Base-by-base conservation (phyloP, 2,797 vertebrate species). In the Rhincodon typus region DNA sequence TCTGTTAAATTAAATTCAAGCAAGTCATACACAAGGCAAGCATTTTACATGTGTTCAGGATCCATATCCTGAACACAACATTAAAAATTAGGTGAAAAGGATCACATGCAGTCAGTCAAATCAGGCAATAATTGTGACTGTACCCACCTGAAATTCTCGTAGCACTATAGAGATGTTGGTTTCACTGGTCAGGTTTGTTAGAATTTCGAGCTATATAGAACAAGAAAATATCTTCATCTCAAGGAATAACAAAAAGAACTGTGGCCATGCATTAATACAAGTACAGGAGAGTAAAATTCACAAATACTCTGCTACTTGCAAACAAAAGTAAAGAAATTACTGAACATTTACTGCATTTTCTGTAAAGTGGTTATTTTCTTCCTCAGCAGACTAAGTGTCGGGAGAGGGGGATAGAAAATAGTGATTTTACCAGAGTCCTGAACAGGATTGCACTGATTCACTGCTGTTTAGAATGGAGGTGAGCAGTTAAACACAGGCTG, bases 181-280 rank as follows among this genome's bases (percentile, higher is more conserved):
- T 97, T 99, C 99, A 95, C 98, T 99, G 96, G 99, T 99, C 96
- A 99, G 97, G 97, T 98, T 99, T 96, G 99, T 99, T 97, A 99
- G 97, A 97, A 99, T 98, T 97, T 99, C 99, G 97, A 99, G 97
- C 99, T 99, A 96, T 2, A 87, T 96, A 96, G 96, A 95, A 97
- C n/a, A 96, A 96, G 2, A 86, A 95, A 77, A 72, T 27, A 87
- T 77, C 15, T 94, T 94, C 23, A 94, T 94, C 93, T 72, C 38
- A 19, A 94, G 67, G 34, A 90, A 21, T 50, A 30, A 94, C 13
- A 94, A 70, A 69, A 70, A 34, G 67, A 42, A 23, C 66, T 15
- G 38, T 69, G 38, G 3, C 38, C 69, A 70, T 46, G 46, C n/a
- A 46, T 42, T n/a, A 8, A 23, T 72, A 69, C 46, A 38, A 94